These are phyloP conservation scores for Diplodus sargus DNA, from an alignment of 2,797 vertebrate genomes.

Conservation along the genomic window DNA sequence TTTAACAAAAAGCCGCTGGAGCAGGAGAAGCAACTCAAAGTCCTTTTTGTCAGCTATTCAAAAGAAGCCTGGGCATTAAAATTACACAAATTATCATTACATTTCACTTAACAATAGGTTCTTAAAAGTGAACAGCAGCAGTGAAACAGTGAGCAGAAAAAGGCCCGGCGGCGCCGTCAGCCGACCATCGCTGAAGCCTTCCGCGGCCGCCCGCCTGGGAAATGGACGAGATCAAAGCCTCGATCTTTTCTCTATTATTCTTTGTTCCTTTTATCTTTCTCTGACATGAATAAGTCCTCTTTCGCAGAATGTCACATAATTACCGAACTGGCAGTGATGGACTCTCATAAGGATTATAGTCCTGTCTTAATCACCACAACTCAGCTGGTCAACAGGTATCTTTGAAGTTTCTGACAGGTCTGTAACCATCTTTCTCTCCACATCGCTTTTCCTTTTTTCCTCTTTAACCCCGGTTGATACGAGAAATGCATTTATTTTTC, in stretches of 20 bases:
- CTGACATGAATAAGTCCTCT: constrained; percentile 22
- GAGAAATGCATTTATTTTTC: too few species aligned
- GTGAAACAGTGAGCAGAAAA: background rate
- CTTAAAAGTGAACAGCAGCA: background rate
- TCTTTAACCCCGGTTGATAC: too few species aligned
- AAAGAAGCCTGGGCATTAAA: too few species aligned
- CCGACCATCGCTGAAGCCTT: background rate
- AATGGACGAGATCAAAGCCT: constrained; percentile 36
- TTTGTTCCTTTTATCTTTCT: constrained; percentile 27
- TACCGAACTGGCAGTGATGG: constrained; percentile 17
- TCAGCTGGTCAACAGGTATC: constrained; percentile 14
- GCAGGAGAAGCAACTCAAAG: too few species aligned
- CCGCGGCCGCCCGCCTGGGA: background rate
- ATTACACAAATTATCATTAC: too few species aligned
- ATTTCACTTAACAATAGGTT: background rate
- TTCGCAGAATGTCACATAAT: constrained; percentile 19
- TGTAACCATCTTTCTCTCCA: background rate
- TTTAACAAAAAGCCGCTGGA: too few species aligned
- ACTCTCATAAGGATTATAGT: constrained; percentile 29
- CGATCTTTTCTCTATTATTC: constrained; percentile 12
- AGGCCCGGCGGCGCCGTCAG: background rate
- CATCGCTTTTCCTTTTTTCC: background rate
- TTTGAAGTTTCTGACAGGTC: background rate
- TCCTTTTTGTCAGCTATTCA: too few species aligned
- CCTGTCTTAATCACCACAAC: constrained; percentile 24